These are phyloP conservation scores for Saimiri boliviensis DNA, from an alignment of 2,113 vertebrate species.

Conservation along the genomic window DNA sequence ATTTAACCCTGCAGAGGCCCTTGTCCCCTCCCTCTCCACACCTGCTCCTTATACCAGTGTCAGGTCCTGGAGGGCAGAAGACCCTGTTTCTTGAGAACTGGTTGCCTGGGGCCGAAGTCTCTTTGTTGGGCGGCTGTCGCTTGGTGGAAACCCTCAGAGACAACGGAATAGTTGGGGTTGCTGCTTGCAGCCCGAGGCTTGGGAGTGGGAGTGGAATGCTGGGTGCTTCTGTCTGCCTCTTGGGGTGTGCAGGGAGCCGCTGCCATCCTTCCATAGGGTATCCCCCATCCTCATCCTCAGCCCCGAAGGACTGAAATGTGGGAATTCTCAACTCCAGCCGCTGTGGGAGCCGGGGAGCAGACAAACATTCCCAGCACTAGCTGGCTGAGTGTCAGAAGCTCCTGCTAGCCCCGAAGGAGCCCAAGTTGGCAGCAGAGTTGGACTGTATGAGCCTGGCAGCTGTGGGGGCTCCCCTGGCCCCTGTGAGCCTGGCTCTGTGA, in stretches of 20 bases:
- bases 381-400: conserved; percentile 38
- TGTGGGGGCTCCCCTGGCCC: not conserved
- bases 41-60: not conserved
- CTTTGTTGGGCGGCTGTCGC: not conserved
- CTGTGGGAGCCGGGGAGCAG: not conserved
- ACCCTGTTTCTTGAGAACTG: not conserved
- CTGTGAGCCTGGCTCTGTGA: not conserved
- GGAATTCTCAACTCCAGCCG: conserved; percentile 30
- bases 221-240: conserved; percentile 31
- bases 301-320: not conserved
- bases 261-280: not conserved
- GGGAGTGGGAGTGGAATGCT: not conserved
- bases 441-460: not conserved
- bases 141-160: not conserved
- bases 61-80: not conserved
- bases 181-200: not conserved
- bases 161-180: conserved; percentile 28
- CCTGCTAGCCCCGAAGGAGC: conserved; percentile 34
- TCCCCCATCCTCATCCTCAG: not conserved
- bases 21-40: not conserved
- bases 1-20: not conserved
- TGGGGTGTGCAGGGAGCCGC: not conserved
- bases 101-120: not conserved
- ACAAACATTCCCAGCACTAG: not conserved
- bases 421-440: conserved; percentile 69